phyloP scores from a whole-genome alignment of 2,888 invertebrate species.

The Parapristionchus giblindavisi region DNA sequence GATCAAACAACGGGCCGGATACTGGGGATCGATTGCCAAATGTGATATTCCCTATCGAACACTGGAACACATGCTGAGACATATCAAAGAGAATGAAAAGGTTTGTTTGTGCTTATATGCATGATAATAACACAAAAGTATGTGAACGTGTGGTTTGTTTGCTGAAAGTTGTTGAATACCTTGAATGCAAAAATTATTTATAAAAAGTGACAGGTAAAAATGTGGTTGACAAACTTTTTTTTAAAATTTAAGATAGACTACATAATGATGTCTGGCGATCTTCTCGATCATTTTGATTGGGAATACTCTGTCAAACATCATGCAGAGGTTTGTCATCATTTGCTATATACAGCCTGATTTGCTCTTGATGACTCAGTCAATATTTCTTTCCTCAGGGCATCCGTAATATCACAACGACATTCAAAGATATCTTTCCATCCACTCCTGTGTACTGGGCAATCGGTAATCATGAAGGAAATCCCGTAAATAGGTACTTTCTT shows the following conservation, averaged over 20 bases:
- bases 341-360: too few species aligned
- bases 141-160: too few species aligned
- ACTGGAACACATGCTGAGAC: conserved; percentile 84
- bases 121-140: too few species aligned
- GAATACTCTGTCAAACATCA: conserved; percentile 76
- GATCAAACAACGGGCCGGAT: conserved; percentile 83
- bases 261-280: conserved; percentile 91
- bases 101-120: conserved; percentile 48
- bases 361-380: too few species aligned
- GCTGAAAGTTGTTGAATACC: neutral
- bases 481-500: conserved; percentile 85
- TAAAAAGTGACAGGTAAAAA: neutral
- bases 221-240: neutral
- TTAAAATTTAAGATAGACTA: conserved; percentile 72
- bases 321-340: conserved; percentile 40
- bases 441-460: conserved; percentile 91
- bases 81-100: conserved; percentile 67
- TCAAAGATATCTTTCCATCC: conserved; percentile 77
- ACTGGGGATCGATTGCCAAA: conserved; percentile 94
- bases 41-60: conserved; percentile 93
- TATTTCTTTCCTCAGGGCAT: too few species aligned
- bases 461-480: conserved; percentile 95
- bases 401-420: conserved; percentile 40
- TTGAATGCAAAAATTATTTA: neutral
- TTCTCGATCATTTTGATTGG: conserved; percentile 96